Evolutionary conservation across 2,113 vertebrate genomes (phyloP).

Genomic region (Malurus alboscapulatus): DNA sequence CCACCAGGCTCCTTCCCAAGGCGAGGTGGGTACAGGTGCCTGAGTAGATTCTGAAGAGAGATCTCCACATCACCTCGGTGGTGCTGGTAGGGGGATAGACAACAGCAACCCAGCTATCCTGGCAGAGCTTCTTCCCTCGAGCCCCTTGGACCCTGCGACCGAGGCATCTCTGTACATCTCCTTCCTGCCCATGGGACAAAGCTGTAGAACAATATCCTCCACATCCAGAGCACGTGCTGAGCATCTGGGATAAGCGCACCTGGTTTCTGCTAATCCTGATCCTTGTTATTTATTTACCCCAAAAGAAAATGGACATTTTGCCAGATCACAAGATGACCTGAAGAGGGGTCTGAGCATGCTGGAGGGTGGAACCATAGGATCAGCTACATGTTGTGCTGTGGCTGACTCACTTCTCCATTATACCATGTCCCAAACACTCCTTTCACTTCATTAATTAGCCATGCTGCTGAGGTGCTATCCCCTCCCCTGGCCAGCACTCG

Average conservation of each 20-base stretch:
- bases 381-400: background rate
- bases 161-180: background rate
- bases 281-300: background rate
- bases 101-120: background rate
- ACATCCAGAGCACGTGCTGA: background rate
- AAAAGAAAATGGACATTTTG: background rate
- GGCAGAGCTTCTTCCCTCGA: background rate
- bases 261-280: background rate
- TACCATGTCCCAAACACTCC: background rate
- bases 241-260: background rate
- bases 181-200: background rate
- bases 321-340: background rate
- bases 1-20: background rate
- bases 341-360: background rate
- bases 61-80: background rate
- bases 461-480: rapidly evolving
- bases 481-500: rapidly evolving
- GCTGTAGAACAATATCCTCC: background rate
- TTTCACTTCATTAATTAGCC: background rate
- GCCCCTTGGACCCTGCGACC: background rate
- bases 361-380: background rate
- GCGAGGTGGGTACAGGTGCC: background rate
- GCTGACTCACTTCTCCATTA: background rate
- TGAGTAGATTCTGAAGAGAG: background rate
- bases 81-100: background rate